A percentile compares a stretch with the other conserved stretches of the same genome.
Evolutionary conservation across 2,797 vertebrate species (phyloP).

Genomic region (Enteromius afrohamiltoni): DNA sequence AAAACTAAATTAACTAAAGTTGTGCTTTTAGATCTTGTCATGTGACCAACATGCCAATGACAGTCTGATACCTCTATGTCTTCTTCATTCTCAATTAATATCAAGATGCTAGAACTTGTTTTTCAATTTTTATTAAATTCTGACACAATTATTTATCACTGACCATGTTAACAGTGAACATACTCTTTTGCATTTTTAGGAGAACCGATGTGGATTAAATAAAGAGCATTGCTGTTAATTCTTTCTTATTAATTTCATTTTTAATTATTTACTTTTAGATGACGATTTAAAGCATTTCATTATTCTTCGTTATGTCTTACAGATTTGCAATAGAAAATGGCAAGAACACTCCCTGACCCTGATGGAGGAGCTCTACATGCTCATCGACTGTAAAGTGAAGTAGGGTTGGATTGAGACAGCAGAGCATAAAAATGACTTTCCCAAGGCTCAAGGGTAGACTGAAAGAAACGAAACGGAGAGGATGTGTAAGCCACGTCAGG

Average conservation of each 20-base stretch:
- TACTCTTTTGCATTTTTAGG: neutral
- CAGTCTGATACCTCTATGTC: too few species aligned
- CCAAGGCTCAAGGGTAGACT: constrained; percentile 62
- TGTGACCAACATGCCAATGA: too few species aligned
- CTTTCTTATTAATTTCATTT: neutral
- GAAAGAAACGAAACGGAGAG: constrained; percentile 60
- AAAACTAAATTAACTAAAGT: too few species aligned
- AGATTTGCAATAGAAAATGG: neutral
- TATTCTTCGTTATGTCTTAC: neutral
- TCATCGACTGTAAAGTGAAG: constrained; percentile 51
- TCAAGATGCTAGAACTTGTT: neutral
- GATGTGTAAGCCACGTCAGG: constrained; percentile 64
- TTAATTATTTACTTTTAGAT: neutral
- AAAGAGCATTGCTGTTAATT: neutral
- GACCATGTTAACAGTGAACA: neutral
- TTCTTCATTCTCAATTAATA: neutral
- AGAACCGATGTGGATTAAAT: too few species aligned
- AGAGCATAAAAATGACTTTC: constrained; percentile 71
- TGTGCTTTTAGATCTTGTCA: too few species aligned
- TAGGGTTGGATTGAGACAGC: constrained; percentile 65
- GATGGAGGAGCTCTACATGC: constrained; percentile 44
- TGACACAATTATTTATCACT: neutral
- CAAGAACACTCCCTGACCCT: constrained; percentile 35
- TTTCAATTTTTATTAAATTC: neutral
- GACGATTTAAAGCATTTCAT: neutral